A percentile compares a stretch with the other conserved stretches of the same genome.
Conservation (phyloP, 2,888 invertebrate species). For the Rhynchonema sp. region DNA sequence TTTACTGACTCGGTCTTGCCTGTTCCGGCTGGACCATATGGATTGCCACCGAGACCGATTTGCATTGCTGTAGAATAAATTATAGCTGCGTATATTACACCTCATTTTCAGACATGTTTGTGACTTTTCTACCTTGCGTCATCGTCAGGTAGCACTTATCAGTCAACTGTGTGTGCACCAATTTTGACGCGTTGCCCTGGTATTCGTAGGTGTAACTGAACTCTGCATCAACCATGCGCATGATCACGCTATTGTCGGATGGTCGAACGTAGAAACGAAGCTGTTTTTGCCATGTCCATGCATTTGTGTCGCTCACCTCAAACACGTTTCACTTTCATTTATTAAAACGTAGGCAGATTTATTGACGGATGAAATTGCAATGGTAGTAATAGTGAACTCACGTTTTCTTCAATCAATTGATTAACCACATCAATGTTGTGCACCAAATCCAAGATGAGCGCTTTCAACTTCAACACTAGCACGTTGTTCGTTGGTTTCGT, state of each 20-base stretch:
- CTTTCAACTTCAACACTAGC: conserved; percentile 65
- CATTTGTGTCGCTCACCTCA: too few species aligned
- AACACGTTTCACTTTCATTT: too few species aligned
- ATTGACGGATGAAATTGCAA: too few species aligned
- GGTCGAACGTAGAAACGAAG: too few species aligned
- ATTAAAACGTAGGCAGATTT: too few species aligned
- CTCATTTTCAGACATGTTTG: too few species aligned
- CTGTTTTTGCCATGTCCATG: too few species aligned
- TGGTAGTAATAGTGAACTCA: conserved; percentile 37
- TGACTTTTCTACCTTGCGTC: conserved; percentile 49
- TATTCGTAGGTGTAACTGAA: conserved; percentile 94
- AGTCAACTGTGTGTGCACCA: conserved; percentile 84
- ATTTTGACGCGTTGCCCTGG: conserved; percentile 78
- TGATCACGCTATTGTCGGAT: too few species aligned
- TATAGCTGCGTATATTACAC: too few species aligned
- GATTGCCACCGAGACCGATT: conserved; percentile 90
- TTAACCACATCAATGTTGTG: conserved; percentile 68
- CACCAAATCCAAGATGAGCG: conserved; percentile 74
- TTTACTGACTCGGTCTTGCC: conserved; percentile 98
- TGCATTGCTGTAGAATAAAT: conserved; percentile 47
- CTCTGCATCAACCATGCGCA: conserved; percentile 77
- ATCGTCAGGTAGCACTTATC: conserved; percentile 92
- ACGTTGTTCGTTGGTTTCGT: conserved; percentile 36
- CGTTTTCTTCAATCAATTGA: conserved; percentile 45
- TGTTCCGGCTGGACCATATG: conserved; percentile 95